Conservation (phyloP, 1,140 invertebrate genomes). For the Aphelenchoides besseyi region DNA sequence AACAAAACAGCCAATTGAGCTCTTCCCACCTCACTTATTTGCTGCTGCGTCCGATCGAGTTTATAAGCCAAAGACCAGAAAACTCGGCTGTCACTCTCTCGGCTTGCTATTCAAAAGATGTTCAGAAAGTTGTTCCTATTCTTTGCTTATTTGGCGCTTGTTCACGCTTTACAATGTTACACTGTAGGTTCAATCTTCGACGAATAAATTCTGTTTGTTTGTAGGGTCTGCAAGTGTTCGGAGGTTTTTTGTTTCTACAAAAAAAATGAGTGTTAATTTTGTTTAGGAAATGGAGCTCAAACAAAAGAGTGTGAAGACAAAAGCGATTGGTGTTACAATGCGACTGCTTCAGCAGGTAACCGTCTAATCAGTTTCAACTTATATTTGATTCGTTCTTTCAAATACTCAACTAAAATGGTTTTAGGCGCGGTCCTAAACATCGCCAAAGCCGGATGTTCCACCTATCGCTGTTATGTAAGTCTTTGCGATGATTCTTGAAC, state of each 20-base stretch:
- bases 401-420: too few species aligned
- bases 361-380: too few species aligned
- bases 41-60: neutral
- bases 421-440: conserved; percentile 14
- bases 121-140: neutral
- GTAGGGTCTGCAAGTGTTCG: conserved; percentile 1
- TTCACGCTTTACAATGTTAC: neutral
- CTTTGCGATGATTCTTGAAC: neutral
- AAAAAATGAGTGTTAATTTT: too few species aligned
- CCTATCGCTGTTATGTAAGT: conserved; percentile 16
- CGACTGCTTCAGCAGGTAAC: conserved; percentile 13
- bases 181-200: neutral
- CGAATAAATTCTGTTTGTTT: neutral
- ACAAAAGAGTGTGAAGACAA: conserved; percentile 7
- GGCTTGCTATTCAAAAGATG: neutral
- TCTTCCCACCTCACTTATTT: neutral
- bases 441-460: conserved; percentile 21
- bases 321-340: conserved; percentile 12
- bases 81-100: neutral
- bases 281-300: neutral
- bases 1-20: neutral
- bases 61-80: conserved; percentile 1
- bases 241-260: too few species aligned
- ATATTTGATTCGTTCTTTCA: too few species aligned
- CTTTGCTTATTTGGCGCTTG: neutral